phyloP scores from a whole-genome alignment of 1,140 invertebrate genomes.

The Drosophila setifemur region DNA sequence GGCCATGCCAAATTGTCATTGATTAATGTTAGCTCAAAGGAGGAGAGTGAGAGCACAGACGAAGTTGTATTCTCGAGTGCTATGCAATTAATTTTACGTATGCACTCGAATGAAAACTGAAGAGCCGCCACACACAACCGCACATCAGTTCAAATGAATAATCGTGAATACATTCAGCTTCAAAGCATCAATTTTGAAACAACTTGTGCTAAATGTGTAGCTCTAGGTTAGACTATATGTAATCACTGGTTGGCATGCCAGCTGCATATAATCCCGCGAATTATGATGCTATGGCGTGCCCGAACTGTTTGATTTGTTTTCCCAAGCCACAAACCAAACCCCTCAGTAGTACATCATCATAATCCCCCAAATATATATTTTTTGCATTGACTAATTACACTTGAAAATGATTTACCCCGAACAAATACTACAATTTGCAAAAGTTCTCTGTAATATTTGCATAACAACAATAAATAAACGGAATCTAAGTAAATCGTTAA shows the following conservation, averaged over 20 bases:
- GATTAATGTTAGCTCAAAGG: slow-evolving; percentile 55
- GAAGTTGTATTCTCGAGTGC: slow-evolving; percentile 43
- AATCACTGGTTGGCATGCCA: slow-evolving; percentile 52
- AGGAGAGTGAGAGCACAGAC: not conserved
- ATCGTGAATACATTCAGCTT: slow-evolving; percentile 1
- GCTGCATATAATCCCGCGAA: slow-evolving; percentile 17
- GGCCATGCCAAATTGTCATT: slow-evolving; percentile 65
- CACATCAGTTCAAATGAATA: slow-evolving; percentile 8
- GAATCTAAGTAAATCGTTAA: too few relatives aligned
- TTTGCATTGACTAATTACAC: not conserved
- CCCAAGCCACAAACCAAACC: not conserved
- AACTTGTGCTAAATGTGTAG: not conserved
- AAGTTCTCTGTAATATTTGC: too few relatives aligned
- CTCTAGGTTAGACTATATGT: not conserved
- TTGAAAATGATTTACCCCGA: not conserved
- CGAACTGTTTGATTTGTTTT: slow-evolving; percentile 38
- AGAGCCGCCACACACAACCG: slow-evolving; percentile 18
- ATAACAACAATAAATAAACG: too few relatives aligned
- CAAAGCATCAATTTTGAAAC: not conserved
- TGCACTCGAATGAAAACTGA: slow-evolving; percentile 63
- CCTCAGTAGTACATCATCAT: not conserved
- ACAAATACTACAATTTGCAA: not conserved
- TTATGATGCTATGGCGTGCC: slow-evolving; percentile 52
- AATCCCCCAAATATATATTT: not conserved
- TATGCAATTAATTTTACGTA: slow-evolving; percentile 60